A percentile compares a stretch with the other conserved stretches of the same genome.
Evolutionary conservation across 2,797 vertebrate genomes (phyloP).

Genomic region (Tapirus indicus): DNA sequence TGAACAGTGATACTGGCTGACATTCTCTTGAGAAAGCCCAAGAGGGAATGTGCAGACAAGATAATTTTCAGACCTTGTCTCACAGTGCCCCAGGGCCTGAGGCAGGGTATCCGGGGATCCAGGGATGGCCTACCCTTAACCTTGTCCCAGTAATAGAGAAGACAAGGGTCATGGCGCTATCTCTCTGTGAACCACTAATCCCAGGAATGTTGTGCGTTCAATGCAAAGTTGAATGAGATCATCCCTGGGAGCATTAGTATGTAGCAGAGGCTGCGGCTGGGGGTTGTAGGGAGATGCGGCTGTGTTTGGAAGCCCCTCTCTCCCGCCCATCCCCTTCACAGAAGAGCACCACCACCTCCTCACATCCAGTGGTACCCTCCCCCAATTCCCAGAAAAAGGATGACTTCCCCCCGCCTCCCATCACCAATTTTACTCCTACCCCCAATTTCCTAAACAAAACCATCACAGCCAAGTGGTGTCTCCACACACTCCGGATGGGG

Average conservation of each 20-base stretch:
- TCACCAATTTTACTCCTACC: background rate
- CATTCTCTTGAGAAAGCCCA: constrained; percentile 29
- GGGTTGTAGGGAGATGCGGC: background rate
- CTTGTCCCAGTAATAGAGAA: background rate
- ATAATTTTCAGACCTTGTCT: background rate
- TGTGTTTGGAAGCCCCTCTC: background rate
- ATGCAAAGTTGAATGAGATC: constrained; percentile 79
- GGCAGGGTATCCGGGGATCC: background rate
- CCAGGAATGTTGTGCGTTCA: background rate
- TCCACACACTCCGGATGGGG: background rate
- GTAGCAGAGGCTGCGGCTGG: background rate
- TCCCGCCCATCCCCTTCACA: background rate
- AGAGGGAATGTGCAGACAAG: background rate
- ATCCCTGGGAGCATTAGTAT: constrained; percentile 49
- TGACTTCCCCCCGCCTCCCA: background rate
- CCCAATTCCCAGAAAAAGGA: background rate
- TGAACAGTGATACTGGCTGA: background rate
- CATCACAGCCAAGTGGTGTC: background rate
- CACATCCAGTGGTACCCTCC: background rate
- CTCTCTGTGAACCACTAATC: background rate
- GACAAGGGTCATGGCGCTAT: background rate
- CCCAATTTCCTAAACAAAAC: constrained; percentile 27
- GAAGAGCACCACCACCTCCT: background rate
- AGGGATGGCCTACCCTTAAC: background rate
- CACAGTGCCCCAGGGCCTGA: background rate